Evolutionary conservation across 2,888 invertebrate species (phyloP).

Genomic region (Slavum lentiscoides): DNA sequence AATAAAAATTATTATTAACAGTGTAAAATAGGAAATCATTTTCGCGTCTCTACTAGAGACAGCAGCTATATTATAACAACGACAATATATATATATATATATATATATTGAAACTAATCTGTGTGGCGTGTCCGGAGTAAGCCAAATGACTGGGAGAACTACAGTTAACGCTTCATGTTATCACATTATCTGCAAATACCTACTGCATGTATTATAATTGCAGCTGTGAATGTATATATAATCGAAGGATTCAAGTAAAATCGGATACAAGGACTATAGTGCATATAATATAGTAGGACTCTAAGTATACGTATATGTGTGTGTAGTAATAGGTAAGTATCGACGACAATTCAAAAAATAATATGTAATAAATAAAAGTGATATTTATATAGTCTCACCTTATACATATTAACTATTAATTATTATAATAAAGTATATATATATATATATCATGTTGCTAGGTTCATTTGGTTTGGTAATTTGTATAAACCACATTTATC

Average conservation of each 20-base stretch:
- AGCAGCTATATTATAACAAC: background rate
- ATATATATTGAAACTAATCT: slow-evolving; percentile 13
- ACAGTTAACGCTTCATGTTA: background rate
- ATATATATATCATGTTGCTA: background rate
- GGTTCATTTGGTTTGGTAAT: slow-evolving; percentile 6
- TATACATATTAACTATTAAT: background rate
- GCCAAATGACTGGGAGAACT: slow-evolving; percentile 40
- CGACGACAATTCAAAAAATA: background rate
- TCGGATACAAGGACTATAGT: slow-evolving; percentile 38
- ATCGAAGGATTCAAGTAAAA: slow-evolving; percentile 46
- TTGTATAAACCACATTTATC: slow-evolving; percentile 9
- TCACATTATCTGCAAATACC: slow-evolving; percentile 35
- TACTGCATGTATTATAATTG: background rate
- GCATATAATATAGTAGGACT: background rate
- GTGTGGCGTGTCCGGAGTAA: slow-evolving; percentile 33
- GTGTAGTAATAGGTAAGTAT: background rate
- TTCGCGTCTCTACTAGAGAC: background rate
- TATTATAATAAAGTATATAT: background rate
- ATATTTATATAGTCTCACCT: too few relatives aligned
- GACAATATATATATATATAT: too few relatives aligned
- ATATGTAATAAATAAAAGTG: too few relatives aligned
- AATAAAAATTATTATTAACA: background rate
- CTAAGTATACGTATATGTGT: background rate
- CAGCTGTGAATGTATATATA: slow-evolving; percentile 21
- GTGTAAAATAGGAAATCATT: slow-evolving; percentile 10